A percentile compares a stretch with the other conserved stretches of the same genome.
Evolutionary conservation across 2,888 invertebrate species (phyloP).

Genomic region (Stenolophus ochropezus): DNA sequence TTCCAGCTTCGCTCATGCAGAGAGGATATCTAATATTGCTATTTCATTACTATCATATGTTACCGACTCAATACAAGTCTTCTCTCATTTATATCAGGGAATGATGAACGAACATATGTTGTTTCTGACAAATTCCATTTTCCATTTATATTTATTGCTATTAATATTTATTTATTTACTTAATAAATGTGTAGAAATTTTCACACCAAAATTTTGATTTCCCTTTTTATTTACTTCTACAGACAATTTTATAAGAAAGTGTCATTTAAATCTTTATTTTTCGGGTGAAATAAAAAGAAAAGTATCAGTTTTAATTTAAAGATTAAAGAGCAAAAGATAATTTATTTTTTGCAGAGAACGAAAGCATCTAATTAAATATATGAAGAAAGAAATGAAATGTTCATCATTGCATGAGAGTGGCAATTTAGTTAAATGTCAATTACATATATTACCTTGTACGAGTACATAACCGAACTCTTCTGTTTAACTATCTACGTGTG

Average conservation of each 20-base stretch:
- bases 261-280: too few species aligned
- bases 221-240: too few species aligned
- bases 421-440: constrained; percentile 7
- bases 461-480: neutral
- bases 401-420: neutral
- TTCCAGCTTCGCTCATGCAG: neutral
- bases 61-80: neutral
- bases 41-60: neutral
- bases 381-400: neutral
- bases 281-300: too few species aligned
- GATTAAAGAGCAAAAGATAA: too few species aligned
- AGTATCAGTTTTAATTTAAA: too few species aligned
- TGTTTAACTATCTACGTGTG: neutral
- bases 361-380: neutral
- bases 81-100: neutral
- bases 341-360: neutral
- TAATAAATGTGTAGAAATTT: too few species aligned
- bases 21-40: constrained; percentile 1
- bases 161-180: too few species aligned
- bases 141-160: too few species aligned
- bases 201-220: too few species aligned
- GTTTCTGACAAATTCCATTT: too few species aligned
- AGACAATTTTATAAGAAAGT: too few species aligned
- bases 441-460: neutral
- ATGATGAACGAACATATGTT: neutral